Evolutionary conservation across 2,888 invertebrate species (phyloP).

Genomic region (Balanococcus diminutus): DNA sequence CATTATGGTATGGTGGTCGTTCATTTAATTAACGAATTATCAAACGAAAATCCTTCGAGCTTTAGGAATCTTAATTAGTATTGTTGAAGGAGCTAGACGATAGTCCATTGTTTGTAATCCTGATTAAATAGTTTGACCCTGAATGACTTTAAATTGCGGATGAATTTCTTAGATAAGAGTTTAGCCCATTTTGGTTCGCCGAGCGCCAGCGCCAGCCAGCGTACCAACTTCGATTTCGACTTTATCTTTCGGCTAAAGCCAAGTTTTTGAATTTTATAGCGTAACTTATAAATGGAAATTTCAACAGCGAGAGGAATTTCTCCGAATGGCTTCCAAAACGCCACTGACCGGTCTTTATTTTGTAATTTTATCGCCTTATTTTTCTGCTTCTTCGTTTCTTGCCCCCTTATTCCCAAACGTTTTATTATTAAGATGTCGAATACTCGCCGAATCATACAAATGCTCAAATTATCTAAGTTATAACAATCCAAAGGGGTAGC

Average conservation of each 20-base stretch:
- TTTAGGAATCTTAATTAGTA: slow-evolving; percentile 39
- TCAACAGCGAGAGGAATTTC: neutral
- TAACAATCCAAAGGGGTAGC: neutral
- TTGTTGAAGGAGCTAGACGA: slow-evolving; percentile 35
- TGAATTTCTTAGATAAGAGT: slow-evolving; percentile 35
- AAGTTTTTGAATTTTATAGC: slow-evolving; percentile 20
- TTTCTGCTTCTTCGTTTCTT: neutral
- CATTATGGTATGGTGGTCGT: slow-evolving; percentile 29
- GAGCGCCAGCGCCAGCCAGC: no score
- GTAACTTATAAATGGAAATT: slow-evolving; percentile 7
- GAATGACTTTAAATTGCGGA: slow-evolving; percentile 40
- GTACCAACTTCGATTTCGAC: slow-evolving; percentile 33
- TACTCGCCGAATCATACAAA: neutral
- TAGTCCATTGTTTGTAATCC: slow-evolving; percentile 37
- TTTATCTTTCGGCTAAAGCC: neutral
- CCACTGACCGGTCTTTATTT: neutral
- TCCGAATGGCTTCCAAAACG: neutral
- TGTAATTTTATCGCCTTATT: neutral
- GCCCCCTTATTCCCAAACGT: neutral
- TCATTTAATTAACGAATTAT: slow-evolving; percentile 34
- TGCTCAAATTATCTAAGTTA: neutral
- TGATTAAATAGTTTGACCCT: slow-evolving; percentile 34
- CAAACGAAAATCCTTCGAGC: slow-evolving; percentile 1
- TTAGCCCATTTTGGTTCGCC: slow-evolving; percentile 14
- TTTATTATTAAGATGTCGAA: neutral